Conservation (phyloP, 1,140 invertebrate species). For the Neomicropteryx cornuta region DNA sequence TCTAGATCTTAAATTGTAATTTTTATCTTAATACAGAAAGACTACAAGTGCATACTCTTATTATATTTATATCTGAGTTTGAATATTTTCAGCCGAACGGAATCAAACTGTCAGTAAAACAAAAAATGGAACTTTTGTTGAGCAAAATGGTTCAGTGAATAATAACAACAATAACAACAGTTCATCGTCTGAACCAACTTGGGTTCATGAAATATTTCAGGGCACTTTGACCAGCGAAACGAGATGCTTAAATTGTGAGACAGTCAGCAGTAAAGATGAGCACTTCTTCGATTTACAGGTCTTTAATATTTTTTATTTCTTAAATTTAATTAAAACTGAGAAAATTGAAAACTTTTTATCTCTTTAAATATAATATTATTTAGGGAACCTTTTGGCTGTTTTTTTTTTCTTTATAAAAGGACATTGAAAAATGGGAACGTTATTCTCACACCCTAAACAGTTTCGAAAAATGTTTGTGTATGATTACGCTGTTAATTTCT, state of each 20-base stretch:
- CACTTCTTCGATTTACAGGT: constrained; percentile 95
- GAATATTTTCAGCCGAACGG: constrained; percentile 63
- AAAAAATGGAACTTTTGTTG: too few relatives aligned
- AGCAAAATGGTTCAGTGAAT: constrained; percentile 23
- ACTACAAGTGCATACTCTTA: too few relatives aligned
- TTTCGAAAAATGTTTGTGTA: too few relatives aligned
- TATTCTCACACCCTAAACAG: too few relatives aligned
- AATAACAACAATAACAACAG: constrained; percentile 38
- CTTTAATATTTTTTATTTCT: background rate
- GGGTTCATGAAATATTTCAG: constrained; percentile 99
- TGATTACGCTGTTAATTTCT: too few relatives aligned
- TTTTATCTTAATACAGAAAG: too few relatives aligned
- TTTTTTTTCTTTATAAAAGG: too few relatives aligned
- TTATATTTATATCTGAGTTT: too few relatives aligned
- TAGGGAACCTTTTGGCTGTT: too few relatives aligned
- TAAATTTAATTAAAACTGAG: background rate
- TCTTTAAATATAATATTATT: too few relatives aligned
- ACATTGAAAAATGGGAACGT: too few relatives aligned
- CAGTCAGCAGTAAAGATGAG: constrained; percentile 98
- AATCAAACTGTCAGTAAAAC: constrained; percentile 53
- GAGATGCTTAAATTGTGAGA: constrained; percentile 98
- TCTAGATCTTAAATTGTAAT: too few relatives aligned
- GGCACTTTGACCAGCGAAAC: constrained; percentile 99
- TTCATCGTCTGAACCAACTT: constrained; percentile 78
- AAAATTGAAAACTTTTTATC: background rate